phyloP scores from a whole-genome alignment of 2,797 vertebrate species.

The Hephaestus fuliginosus region DNA sequence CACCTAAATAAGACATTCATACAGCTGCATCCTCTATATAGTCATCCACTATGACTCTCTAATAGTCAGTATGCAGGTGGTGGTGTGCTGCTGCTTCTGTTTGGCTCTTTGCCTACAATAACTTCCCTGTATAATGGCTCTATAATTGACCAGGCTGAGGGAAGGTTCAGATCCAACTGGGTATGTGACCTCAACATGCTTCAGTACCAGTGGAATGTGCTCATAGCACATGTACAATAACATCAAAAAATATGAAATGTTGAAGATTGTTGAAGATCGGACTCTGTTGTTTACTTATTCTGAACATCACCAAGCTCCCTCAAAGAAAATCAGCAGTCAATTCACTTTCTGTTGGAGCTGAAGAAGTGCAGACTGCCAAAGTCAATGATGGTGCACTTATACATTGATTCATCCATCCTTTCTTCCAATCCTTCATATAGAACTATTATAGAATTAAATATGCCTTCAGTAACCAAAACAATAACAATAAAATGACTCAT shows the following conservation, averaged over 20 bases:
- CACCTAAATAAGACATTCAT: slow-evolving; percentile 10
- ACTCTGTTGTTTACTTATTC: too few species aligned
- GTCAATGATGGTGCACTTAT: too few species aligned
- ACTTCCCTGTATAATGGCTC: not conserved
- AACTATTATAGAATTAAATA: too few species aligned
- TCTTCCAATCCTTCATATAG: too few species aligned
- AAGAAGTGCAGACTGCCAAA: too few species aligned
- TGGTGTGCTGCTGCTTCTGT: slow-evolving; percentile 23
- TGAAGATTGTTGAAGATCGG: too few species aligned
- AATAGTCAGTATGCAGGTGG: not conserved
- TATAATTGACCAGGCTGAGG: not conserved
- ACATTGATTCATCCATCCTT: too few species aligned
- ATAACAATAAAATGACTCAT: too few species aligned
- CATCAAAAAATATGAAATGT: not conserved
- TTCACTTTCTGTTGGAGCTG: too few species aligned
- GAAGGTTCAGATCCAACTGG: not conserved
- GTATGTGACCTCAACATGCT: not conserved
- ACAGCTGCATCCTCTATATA: slow-evolving; percentile 7
- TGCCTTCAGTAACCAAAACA: too few species aligned
- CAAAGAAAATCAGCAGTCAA: too few species aligned
- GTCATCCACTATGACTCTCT: not conserved
- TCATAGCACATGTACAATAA: not conserved
- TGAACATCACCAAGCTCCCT: too few species aligned
- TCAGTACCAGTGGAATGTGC: not conserved
- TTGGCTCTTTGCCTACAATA: slow-evolving; percentile 17